These are phyloP conservation scores for Phalacrocorax carbo DNA, from an alignment of 2,113 vertebrate genomes.

Conservation along the genomic window DNA sequence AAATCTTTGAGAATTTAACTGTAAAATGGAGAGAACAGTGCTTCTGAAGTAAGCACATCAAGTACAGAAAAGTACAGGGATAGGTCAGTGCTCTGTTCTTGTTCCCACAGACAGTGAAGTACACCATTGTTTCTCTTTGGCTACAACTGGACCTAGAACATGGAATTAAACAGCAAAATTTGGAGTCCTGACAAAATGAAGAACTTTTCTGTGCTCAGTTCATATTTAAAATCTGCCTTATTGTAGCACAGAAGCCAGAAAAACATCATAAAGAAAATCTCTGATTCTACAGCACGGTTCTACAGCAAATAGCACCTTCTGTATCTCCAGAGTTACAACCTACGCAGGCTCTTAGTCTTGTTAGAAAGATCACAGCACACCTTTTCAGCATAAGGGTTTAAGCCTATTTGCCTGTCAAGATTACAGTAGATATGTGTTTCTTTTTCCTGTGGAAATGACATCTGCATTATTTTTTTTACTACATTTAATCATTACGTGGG, in stretches of 20 bases:
- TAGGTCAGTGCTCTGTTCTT: neutral
- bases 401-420: neutral
- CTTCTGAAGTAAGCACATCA: neutral
- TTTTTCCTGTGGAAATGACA: neutral
- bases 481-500: neutral
- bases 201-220: neutral
- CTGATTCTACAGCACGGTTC: neutral
- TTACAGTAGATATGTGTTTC: neutral
- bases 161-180: neutral
- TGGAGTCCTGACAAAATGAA: neutral
- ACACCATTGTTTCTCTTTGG: neutral
- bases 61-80: neutral
- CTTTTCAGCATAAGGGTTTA: neutral
- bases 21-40: neutral
- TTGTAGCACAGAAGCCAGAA: neutral
- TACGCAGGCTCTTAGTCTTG: neutral
- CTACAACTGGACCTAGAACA: neutral
- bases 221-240: neutral
- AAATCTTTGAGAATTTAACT: neutral
- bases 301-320: neutral
- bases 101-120: neutral
- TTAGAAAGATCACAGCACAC: neutral
- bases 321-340: neutral
- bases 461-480: neutral
- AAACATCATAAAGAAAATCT: neutral